Conservation (phyloP, 2,797 vertebrate species). For the Tenualosa thibaudeaui region DNA sequence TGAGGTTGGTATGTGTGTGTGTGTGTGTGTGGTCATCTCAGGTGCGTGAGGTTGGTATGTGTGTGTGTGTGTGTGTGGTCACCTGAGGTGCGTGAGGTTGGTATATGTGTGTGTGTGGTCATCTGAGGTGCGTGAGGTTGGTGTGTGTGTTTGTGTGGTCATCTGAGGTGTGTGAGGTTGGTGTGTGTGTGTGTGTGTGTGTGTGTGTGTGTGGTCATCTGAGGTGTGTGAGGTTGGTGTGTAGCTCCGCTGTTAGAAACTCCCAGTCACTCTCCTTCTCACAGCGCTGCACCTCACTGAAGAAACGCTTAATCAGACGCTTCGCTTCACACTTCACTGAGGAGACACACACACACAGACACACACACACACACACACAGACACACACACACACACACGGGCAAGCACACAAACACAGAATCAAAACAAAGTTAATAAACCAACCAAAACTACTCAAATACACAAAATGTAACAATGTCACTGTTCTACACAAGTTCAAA, state of each 20-base stretch:
- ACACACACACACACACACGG: background rate
- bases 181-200: slow-evolving; percentile 11
- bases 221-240: background rate
- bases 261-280: background rate
- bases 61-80: background rate
- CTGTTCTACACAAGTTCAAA: background rate
- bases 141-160: background rate
- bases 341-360: background rate
- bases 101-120: background rate
- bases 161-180: background rate
- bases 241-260: background rate
- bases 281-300: background rate
- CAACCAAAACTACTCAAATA: background rate
- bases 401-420: background rate
- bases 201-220: slow-evolving; percentile 21
- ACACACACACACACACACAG: slow-evolving; percentile 15
- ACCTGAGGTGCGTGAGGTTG: background rate
- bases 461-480: background rate
- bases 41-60: background rate
- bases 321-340: background rate
- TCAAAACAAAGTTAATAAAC: background rate
- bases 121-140: background rate
- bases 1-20: background rate
- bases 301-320: background rate
- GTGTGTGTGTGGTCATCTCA: background rate